A percentile compares a stretch with the other conserved stretches of the same genome.
Conservation (phyloP, 1,140 invertebrate genomes). For the Drosophila mauritiana region DNA sequence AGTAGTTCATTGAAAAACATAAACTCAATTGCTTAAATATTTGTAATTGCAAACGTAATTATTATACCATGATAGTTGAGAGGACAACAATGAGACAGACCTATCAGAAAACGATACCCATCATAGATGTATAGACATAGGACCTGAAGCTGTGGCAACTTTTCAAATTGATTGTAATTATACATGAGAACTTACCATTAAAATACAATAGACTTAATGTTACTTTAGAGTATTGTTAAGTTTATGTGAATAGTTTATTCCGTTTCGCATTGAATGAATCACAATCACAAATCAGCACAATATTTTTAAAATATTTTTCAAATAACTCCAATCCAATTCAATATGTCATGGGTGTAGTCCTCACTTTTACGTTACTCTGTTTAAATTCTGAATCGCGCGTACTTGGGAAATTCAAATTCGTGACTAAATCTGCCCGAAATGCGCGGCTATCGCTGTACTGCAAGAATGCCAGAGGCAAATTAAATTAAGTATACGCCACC, state of each 20-base stretch:
- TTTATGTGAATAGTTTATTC: constrained; percentile 36
- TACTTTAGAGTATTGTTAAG: constrained; percentile 59
- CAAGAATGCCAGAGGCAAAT: constrained; percentile 63
- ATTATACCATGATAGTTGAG: constrained; percentile 46
- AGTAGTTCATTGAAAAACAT: constrained; percentile 68
- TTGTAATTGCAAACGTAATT: constrained; percentile 84
- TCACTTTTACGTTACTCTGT: not conserved
- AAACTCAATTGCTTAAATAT: constrained; percentile 82
- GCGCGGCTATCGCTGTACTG: constrained; percentile 36
- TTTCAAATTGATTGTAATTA: constrained; percentile 71
- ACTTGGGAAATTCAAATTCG: constrained; percentile 69
- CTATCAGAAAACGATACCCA: constrained; percentile 70
- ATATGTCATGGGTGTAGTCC: constrained; percentile 8
- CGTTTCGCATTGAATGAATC: constrained; percentile 65
- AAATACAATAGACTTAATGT: constrained; percentile 71
- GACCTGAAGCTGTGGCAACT: constrained; percentile 57
- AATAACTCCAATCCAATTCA: not conserved
- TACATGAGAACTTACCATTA: constrained; percentile 74
- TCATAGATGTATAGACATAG: constrained; percentile 54
- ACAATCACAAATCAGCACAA: constrained; percentile 45
- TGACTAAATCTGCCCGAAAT: constrained; percentile 64
- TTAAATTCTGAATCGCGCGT: constrained; percentile 34
- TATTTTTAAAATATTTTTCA: not conserved
- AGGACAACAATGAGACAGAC: constrained; percentile 43
- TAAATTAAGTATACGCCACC: constrained; percentile 77